Percentiles rank a stretch among this genome's conserved stretches.
Evolutionary conservation across 2,113 vertebrate genomes (phyloP).

Genomic region (Pipa parva): DNA sequence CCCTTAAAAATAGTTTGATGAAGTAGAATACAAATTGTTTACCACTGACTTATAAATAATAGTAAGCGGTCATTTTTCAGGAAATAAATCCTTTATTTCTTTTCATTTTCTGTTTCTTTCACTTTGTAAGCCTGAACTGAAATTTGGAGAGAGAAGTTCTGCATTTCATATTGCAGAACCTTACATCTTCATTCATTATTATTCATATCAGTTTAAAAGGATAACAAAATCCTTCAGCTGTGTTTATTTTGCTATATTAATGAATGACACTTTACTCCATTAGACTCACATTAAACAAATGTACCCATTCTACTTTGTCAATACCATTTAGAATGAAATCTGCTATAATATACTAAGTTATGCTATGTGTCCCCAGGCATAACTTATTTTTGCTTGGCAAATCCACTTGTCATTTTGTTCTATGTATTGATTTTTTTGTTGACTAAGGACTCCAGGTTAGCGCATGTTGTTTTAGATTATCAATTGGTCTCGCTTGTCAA

Average conservation of each 20-base stretch:
- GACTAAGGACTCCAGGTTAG: not conserved
- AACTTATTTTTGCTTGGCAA: not conserved
- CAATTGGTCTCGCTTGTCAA: constrained; percentile 10
- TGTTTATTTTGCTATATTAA: not conserved
- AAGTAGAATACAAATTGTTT: no score
- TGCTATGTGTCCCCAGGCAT: not conserved
- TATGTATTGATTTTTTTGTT: constrained; percentile 7
- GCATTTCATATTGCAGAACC: no score
- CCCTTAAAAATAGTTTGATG: no score
- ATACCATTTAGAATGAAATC: constrained; percentile 5
- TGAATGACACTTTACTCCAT: constrained; percentile 3
- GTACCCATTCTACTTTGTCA: not conserved
- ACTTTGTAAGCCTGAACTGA: no score
- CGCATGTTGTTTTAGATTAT: constrained; percentile 5
- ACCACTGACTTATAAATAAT: no score
- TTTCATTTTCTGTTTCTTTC: no score
- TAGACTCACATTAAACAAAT: constrained; percentile 17
- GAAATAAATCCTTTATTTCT: no score
- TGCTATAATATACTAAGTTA: not conserved
- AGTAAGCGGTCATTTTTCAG: no score
- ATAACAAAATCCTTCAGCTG: not conserved
- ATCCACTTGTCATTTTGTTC: constrained; percentile 21
- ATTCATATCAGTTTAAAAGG: not conserved
- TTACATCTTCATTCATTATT: no score
- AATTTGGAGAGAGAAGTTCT: no score